phyloP scores from a whole-genome alignment of 2,113 vertebrate genomes.

The Macrotus californicus region DNA sequence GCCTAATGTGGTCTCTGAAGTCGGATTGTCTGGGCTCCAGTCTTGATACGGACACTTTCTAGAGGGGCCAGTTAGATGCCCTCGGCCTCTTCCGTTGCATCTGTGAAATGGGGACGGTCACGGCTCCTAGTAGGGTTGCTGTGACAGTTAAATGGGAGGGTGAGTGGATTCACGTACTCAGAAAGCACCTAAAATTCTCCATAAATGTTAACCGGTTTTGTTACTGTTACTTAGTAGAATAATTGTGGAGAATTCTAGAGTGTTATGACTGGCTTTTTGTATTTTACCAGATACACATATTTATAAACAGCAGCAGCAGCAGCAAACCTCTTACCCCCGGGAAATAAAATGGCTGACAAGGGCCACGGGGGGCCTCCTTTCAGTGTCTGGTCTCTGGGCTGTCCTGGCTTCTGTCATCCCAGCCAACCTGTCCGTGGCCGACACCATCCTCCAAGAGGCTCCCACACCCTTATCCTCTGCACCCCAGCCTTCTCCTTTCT shows the following conservation, averaged over 20 bases:
- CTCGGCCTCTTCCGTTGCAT: background rate
- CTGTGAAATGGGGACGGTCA: background rate
- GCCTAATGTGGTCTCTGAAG: background rate
- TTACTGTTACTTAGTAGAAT: background rate
- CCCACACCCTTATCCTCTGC: background rate
- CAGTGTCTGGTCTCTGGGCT: background rate
- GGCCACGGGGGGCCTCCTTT: background rate
- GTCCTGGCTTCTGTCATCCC: background rate
- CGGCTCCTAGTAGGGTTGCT: too few relatives aligned
- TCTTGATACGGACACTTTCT: background rate
- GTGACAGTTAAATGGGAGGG: background rate
- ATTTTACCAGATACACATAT: background rate
- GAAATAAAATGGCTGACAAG: slow-evolving; percentile 12
- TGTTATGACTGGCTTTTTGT: background rate
- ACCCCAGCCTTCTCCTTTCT: background rate
- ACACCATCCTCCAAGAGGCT: background rate
- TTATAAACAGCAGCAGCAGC: background rate
- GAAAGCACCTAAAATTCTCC: background rate
- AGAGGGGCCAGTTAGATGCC: background rate
- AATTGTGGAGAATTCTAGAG: background rate
- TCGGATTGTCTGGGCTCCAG: background rate
- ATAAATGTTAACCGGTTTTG: background rate
- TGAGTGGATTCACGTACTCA: background rate
- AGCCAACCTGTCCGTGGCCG: background rate
- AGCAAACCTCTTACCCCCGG: background rate